Evolutionary conservation across 2,888 invertebrate species (phyloP).

Genomic region (Anaspis maculata): DNA sequence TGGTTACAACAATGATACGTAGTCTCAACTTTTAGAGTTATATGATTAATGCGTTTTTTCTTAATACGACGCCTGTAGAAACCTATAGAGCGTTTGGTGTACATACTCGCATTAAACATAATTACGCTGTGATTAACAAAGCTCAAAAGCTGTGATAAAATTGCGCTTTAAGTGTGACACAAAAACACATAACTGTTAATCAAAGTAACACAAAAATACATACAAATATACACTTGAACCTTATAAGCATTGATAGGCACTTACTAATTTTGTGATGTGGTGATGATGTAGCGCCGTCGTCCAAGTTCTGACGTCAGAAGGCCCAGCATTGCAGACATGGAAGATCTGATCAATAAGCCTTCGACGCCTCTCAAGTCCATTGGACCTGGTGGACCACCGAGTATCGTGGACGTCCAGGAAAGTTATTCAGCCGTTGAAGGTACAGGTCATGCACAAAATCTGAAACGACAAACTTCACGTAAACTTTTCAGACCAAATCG

Average conservation of each 20-base stretch:
- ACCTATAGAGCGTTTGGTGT: no score
- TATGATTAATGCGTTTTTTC: no score
- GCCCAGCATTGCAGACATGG: constrained; percentile 83
- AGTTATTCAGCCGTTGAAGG: constrained; percentile 97
- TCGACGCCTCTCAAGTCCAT: constrained; percentile 78
- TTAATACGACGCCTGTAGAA: no score
- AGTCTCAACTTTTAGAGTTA: constrained; percentile 12
- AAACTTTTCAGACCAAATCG: constrained; percentile 68
- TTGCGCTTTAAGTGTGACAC: constrained; percentile 12
- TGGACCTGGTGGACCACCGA: constrained; percentile 77
- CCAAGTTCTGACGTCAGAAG: constrained; percentile 86
- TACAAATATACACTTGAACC: no score
- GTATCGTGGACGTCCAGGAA: constrained; percentile 87
- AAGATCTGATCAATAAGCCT: constrained; percentile 83
- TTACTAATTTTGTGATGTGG: no score
- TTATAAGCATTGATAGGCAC: no score
- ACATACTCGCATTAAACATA: constrained; percentile 13
- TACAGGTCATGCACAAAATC: no score
- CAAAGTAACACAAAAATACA: constrained; percentile 4
- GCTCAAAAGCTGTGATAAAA: no score
- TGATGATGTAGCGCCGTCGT: constrained; percentile 65
- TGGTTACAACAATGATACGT: constrained; percentile 9
- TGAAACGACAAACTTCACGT: constrained; percentile 3
- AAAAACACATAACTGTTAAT: constrained; percentile 6
- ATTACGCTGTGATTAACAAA: constrained; percentile 13